Conservation (phyloP, 2,113 vertebrate genomes). For the Cebus imitator region DNA sequence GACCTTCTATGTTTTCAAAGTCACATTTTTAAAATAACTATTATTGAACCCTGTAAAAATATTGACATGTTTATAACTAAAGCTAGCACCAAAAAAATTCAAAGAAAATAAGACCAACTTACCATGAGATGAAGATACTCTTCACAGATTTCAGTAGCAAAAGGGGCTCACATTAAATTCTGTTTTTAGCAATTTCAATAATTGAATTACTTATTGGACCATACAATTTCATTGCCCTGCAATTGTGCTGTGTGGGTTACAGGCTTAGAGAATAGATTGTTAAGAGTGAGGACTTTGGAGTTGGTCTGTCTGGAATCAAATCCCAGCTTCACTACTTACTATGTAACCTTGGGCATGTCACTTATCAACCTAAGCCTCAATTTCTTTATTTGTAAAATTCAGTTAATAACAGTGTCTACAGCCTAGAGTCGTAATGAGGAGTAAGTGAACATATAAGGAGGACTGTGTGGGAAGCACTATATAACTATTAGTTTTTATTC, state of each 20-base stretch:
- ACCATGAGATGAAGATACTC: not conserved
- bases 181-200: constrained; percentile 39
- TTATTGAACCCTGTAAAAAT: constrained; percentile 2
- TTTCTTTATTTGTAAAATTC: constrained; percentile 11
- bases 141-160: constrained; percentile 26
- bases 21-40: constrained; percentile 30
- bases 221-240: not conserved
- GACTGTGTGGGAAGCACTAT: not conserved
- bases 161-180: not conserved
- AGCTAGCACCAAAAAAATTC: not conserved
- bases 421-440: not conserved
- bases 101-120: constrained; percentile 30
- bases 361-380: not conserved
- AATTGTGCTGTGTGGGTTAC: not conserved
- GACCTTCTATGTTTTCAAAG: constrained; percentile 2
- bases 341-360: not conserved
- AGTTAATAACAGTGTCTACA: not conserved
- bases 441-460: not conserved
- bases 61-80: constrained; percentile 1
- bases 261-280: not conserved
- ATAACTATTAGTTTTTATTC: not conserved
- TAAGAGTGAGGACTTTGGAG: not conserved
- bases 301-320: not conserved
- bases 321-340: not conserved
- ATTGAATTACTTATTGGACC: not conserved